These are phyloP conservation scores for Chrysolophus pictus DNA, from an alignment of 2,797 vertebrate species.

Conservation along the genomic window DNA sequence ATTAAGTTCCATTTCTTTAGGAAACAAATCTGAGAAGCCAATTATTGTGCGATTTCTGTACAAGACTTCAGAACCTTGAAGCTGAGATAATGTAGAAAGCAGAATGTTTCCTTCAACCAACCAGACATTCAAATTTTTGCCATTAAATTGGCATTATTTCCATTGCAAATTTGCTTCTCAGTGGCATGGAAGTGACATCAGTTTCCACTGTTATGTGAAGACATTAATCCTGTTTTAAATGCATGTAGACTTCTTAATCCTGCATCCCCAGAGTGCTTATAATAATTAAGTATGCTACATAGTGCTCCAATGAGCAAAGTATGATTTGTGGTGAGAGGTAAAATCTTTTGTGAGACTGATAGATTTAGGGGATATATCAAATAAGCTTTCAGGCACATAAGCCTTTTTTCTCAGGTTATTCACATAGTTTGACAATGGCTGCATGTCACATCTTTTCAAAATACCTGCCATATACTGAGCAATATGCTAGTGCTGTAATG, in stretches of 20 bases:
- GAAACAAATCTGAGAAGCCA: slow-evolving; percentile 12
- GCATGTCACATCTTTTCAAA: not conserved
- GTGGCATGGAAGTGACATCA: not conserved
- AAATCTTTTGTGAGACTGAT: slow-evolving; percentile 22
- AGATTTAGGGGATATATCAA: slow-evolving; percentile 18
- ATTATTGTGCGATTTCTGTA: slow-evolving; percentile 6
- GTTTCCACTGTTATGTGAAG: not conserved
- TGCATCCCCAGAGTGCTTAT: slow-evolving; percentile 26
- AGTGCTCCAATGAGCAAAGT: slow-evolving; percentile 33
- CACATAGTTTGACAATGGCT: not conserved
- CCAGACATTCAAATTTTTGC: not conserved
- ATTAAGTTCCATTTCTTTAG: slow-evolving; percentile 13
- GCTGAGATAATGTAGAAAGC: not conserved
- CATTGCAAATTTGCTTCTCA: not conserved
- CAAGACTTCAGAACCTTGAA: not conserved
- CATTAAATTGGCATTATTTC: slow-evolving; percentile 30
- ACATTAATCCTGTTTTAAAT: slow-evolving; percentile 59
- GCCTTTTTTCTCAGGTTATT: not conserved
- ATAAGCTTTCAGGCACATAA: not conserved
- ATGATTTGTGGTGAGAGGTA: slow-evolving; percentile 38
- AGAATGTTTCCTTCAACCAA: slow-evolving; percentile 15
- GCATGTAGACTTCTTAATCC: slow-evolving; percentile 50
- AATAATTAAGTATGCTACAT: slow-evolving; percentile 55
- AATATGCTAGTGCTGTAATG: not conserved
- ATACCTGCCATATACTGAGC: not conserved